Base-by-base conservation (phyloP, 2,888 invertebrate species). In the Meloe dianella region DNA sequence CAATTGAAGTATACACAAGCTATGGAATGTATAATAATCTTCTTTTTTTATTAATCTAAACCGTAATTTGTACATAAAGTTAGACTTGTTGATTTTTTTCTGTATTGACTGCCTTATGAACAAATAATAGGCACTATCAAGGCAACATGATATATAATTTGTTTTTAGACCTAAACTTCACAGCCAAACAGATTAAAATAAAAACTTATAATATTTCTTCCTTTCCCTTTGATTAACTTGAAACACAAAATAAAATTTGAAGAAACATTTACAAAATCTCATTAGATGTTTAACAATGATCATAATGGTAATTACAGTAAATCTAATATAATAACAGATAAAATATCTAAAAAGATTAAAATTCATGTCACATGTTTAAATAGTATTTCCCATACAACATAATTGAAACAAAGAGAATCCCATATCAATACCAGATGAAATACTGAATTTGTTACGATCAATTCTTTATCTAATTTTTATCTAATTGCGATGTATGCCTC, bases 171-270 rank as follows among this genome's bases (percentile, higher is more conserved):
- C 71, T 70, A 73, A 71, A 72, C 60, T 76, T 80, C 80, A 80
- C 80, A 80, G 80, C 79, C 80, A 78, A 78, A 80, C 78, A 78
- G 74, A 77, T 71, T 71, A 64, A 76, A 74, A 71, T 75, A 72
- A 71, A 67, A 67, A 41, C 41, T 41, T 17, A 8, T 41, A 17
- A 41, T 41, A 3, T 41, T 41, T 41, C 7, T 41, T 17, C n/a
- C 8, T 41, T 41, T 10, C 8, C n/a, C 6, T 41, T 41, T 51
- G 6, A 41, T 17, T 51, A 51, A 1, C 4, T 67, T 63, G 71
- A 69, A 66, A 69, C 60, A 66, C 54, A 65, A 68, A 61, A 68
- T 63, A 27, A 65, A 66, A 72, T 68, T 41, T 68, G n/a, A 71
- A 51, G 10, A 22, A 29, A 30, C 66, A 69, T 69, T 69, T 69